Evolutionary conservation across 2,113 vertebrate genomes (phyloP).

Genomic region (Seriola rivoliana): DNA sequence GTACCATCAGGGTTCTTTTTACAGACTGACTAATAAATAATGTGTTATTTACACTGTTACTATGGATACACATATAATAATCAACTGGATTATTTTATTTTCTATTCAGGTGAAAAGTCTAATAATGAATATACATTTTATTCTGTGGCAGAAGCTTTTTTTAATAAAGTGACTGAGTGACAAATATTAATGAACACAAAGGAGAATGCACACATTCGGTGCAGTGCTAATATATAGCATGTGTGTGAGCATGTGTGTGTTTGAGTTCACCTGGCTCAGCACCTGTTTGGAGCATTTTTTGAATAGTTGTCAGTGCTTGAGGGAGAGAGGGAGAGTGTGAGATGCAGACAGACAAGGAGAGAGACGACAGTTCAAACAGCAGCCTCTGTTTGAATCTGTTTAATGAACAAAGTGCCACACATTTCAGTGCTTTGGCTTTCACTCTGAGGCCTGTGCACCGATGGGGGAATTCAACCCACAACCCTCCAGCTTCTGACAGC

Average conservation of each 20-base stretch:
- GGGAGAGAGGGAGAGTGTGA: conserved; percentile 8
- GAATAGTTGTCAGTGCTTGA: neutral
- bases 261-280: neutral
- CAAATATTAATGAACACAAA: too few relatives aligned
- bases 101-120: too few relatives aligned
- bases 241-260: neutral
- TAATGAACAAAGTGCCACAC: conserved; percentile 62
- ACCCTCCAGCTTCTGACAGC: conserved; percentile 22
- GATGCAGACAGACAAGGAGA: conserved; percentile 9
- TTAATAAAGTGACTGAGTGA: too few relatives aligned
- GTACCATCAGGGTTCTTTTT: too few relatives aligned
- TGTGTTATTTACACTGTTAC: too few relatives aligned
- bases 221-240: neutral
- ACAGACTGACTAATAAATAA: too few relatives aligned
- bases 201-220: neutral
- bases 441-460: conserved; percentile 16
- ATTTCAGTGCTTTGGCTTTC: conserved; percentile 44
- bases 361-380: conserved; percentile 56
- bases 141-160: too few relatives aligned
- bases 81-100: too few relatives aligned
- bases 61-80: too few relatives aligned
- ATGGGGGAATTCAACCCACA: conserved; percentile 50
- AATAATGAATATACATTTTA: too few relatives aligned
- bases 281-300: conserved; percentile 1
- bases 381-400: conserved; percentile 56